A percentile compares a stretch with the other conserved stretches of the same genome.
Conservation (phyloP, 1,140 invertebrate species). For the Meloidogyne hapla region DNA sequence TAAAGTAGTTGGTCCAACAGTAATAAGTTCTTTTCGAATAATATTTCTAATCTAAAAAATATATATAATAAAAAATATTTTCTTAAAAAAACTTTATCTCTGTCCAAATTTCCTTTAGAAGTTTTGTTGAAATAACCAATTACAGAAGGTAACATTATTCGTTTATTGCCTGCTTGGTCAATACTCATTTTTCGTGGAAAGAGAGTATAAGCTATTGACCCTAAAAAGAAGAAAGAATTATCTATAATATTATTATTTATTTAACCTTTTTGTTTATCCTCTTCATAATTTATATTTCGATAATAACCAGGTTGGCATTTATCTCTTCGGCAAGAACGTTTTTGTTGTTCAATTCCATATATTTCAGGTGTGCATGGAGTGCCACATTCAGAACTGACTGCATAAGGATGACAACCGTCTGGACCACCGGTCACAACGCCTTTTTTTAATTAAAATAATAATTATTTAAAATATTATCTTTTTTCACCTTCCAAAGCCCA, state of each 20-base stretch:
- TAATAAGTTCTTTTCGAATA: conserved; percentile 58
- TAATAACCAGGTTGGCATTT: conserved; percentile 60
- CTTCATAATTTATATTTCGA: conserved; percentile 54
- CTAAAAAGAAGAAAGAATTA: too few relatives aligned
- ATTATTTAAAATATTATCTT: neutral
- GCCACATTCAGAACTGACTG: conserved; percentile 50
- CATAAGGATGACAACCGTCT: conserved; percentile 61
- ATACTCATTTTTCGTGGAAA: conserved; percentile 61
- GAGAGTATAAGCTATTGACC: conserved; percentile 61
- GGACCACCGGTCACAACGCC: conserved; percentile 61
- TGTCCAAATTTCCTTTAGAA: conserved; percentile 6
- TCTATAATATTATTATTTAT: too few relatives aligned
- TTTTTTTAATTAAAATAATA: neutral
- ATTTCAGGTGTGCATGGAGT: conserved; percentile 60
- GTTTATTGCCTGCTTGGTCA: conserved; percentile 52
- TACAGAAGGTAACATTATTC: conserved; percentile 49
- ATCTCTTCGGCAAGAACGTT: conserved; percentile 45
- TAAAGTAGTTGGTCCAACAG: conserved; percentile 61
- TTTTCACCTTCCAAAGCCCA: conserved; percentile 50
- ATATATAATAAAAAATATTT: neutral
- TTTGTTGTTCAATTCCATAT: conserved; percentile 54
- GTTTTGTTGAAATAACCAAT: conserved; percentile 57
- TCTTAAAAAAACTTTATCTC: neutral
- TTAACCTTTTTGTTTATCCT: conserved; percentile 57
- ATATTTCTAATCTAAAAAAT: conserved; percentile 46